A percentile compares a stretch with the other conserved stretches of the same genome.
These are phyloP conservation scores for Campoplex nolae DNA, from an alignment of 2,888 invertebrate genomes.

Conservation along the genomic window DNA sequence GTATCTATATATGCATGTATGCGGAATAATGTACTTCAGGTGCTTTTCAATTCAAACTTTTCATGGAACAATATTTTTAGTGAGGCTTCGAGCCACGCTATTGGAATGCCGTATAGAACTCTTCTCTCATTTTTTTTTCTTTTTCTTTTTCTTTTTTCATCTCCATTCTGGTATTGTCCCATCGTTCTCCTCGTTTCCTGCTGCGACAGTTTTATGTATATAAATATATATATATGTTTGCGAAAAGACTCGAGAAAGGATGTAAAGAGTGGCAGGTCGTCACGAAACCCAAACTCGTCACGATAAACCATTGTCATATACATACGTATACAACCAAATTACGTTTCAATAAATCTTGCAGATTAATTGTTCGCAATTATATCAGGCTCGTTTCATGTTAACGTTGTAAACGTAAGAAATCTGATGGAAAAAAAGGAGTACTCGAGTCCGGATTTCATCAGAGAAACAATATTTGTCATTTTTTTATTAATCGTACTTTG, in stretches of 20 bases:
- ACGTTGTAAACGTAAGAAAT: neutral
- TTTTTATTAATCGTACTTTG: neutral
- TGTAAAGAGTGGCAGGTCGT: constrained; percentile 52
- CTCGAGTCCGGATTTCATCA: neutral
- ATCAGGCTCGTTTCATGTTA: neutral
- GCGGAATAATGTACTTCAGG: constrained; percentile 36
- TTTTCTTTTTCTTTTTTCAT: constrained; percentile 37
- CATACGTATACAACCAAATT: constrained; percentile 64
- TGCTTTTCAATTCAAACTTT: constrained; percentile 60
- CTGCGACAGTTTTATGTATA: constrained; percentile 19
- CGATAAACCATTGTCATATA: constrained; percentile 72
- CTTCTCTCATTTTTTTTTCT: constrained; percentile 57
- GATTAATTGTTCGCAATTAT: constrained; percentile 51
- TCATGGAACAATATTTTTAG: constrained; percentile 45
- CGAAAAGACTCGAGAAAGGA: constrained; percentile 37
- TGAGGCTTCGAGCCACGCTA: constrained; percentile 57
- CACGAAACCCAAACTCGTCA: constrained; percentile 73
- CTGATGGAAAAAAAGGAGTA: neutral
- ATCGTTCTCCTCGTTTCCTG: constrained; percentile 14
- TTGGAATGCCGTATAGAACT: constrained; percentile 60
- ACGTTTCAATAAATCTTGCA: constrained; percentile 70
- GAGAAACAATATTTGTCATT: neutral
- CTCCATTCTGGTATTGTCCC: constrained; percentile 50
- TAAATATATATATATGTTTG: constrained; percentile 24
- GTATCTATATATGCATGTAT: constrained; percentile 27